Base-by-base conservation (phyloP, 2,797 vertebrate species). In the Paguma larvata region DNA sequence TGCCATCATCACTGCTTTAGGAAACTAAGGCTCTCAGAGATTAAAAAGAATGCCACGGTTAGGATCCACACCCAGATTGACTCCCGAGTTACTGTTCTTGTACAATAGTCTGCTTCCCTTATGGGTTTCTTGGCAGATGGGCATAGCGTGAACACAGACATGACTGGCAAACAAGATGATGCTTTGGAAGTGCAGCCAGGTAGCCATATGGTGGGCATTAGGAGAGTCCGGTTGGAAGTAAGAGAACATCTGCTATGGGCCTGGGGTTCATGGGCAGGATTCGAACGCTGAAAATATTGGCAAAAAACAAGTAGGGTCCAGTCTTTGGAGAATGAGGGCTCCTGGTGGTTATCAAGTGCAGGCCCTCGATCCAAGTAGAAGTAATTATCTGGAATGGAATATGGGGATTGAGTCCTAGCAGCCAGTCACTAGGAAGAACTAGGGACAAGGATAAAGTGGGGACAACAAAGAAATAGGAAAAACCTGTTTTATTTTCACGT, bases 181-280 rank as follows among this genome's bases (percentile, higher is more conserved):
- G 9, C 73, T n/a, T 82, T 82, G 65, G 27, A 13, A 89, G 6
- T 59, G 16, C 6, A 82, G 77, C 93, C 94, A 94, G 95, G 80
- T 94, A 85, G 94, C 92, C 95, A 97, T 92, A 95, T 91, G 94
- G 91, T 92, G 11, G 77, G 72, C 72, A 83, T 94, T 93, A 91
- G 79, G 68, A 82, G 94, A 94, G 77, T 95, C 89, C 85, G 79
- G 46, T 79, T 70, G 86, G 41, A 88, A 63, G 70, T 73, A 65
- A 87, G 25, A 56, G 75, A 78, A 77, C 95, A 94, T 83, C 80
- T 95, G 93, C 93, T 93, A 25, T 73, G 72, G 77, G 70, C 63
- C 56, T 53, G 30, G 77, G 27, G 84, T 91, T 91, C 72, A 65
- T 44, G 59, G 23, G 14, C 16, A 67, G 23, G 38, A 94, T 62